Evolutionary conservation across 2,113 vertebrate species (phyloP).

Genomic region (Microtus pennsylvanicus): DNA sequence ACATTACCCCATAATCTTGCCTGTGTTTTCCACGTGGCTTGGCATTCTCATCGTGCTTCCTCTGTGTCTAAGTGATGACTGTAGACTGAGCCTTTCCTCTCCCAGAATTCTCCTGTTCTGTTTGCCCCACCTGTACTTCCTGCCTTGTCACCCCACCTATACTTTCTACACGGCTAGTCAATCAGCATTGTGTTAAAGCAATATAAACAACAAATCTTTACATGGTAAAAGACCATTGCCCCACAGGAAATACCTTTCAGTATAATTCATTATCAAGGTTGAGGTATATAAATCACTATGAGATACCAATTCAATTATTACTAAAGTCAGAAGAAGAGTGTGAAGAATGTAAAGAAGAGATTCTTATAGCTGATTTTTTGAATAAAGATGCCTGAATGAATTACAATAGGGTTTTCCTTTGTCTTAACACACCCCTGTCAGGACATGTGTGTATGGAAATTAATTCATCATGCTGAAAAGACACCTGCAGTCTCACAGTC

Average conservation of each 20-base stretch:
- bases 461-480: not conserved
- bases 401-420: not conserved
- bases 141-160: too few relatives aligned
- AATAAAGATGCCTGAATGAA: not conserved
- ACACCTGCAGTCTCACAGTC: not conserved
- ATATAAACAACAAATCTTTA: too few relatives aligned
- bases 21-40: too few relatives aligned
- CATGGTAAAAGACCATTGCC: too few relatives aligned
- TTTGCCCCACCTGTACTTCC: too few relatives aligned
- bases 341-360: not conserved
- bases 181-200: too few relatives aligned
- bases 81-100: too few relatives aligned
- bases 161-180: too few relatives aligned
- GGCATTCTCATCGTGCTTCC: too few relatives aligned
- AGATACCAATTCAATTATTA: not conserved
- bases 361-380: not conserved
- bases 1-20: too few relatives aligned
- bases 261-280: not conserved
- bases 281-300: not conserved
- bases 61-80: too few relatives aligned
- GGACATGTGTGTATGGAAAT: not conserved
- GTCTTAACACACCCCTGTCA: not conserved
- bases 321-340: not conserved
- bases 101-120: too few relatives aligned
- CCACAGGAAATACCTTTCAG: not conserved